Percentiles rank a stretch among this genome's conserved stretches.
Evolutionary conservation across 23 tunicate species (phyloP).

Genomic region (Corella eumyota): DNA sequence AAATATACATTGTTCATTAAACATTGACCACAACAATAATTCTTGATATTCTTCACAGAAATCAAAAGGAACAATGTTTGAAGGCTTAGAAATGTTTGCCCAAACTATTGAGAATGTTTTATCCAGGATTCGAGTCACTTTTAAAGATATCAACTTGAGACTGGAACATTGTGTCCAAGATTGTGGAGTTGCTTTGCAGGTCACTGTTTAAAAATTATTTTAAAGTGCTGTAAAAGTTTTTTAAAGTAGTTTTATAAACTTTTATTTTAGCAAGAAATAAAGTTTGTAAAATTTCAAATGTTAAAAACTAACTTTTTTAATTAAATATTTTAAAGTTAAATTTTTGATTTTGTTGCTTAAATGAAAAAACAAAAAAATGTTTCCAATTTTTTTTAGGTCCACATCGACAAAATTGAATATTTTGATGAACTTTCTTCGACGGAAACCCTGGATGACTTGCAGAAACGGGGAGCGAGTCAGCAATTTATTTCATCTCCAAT

Average conservation of each 20-base stretch:
- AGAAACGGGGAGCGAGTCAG: too few species aligned
- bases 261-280: too few species aligned
- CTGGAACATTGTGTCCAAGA: conserved; percentile 37
- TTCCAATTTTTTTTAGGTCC: neutral
- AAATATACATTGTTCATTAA: too few species aligned
- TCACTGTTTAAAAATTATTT: too few species aligned
- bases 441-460: too few species aligned
- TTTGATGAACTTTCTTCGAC: conserved; percentile 43
- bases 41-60: too few species aligned
- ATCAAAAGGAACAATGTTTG: conserved; percentile 45
- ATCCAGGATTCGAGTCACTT: conserved; percentile 47
- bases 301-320: too few species aligned
- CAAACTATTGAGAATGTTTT: conserved; percentile 63
- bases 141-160: conserved; percentile 37
- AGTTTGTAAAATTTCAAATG: too few species aligned
- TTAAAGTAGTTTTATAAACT: neutral
- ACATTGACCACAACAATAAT: too few species aligned
- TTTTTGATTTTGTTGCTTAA: too few species aligned
- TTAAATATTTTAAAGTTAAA: too few species aligned
- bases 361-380: neutral
- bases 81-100: conserved; percentile 71
- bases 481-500: too few species aligned
- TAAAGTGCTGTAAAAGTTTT: neutral
- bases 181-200: conserved; percentile 23
- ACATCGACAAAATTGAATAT: conserved; percentile 10